Conservation (phyloP, 2,113 vertebrate genomes). For the Chaetodon trifascialis region DNA sequence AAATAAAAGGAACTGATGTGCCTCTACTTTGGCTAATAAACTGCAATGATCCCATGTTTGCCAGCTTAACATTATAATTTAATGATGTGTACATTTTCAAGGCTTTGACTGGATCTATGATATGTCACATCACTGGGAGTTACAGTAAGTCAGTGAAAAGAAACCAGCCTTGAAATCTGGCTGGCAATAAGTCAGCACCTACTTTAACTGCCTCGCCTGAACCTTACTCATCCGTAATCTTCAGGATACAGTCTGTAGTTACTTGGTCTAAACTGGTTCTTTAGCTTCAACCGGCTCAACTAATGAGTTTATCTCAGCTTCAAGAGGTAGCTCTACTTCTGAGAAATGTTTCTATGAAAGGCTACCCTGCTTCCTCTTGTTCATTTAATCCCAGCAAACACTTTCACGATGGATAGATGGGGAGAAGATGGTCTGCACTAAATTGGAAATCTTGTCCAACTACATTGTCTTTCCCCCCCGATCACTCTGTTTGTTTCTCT, state of each 20-base stretch:
- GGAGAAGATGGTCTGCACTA: conserved; percentile 19
- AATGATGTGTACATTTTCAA: background rate
- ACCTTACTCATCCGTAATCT: conserved; percentile 5
- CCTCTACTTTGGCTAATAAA: background rate
- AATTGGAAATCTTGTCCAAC: conserved; percentile 38
- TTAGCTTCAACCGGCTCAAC: background rate
- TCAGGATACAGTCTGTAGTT: background rate
- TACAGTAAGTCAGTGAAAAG: conserved; percentile 1
- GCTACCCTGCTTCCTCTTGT: background rate
- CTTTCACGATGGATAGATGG: conserved; percentile 6
- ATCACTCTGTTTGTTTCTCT: conserved; percentile 27
- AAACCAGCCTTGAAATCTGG: background rate
- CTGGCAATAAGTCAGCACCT: background rate
- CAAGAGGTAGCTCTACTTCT: conserved; percentile 5
- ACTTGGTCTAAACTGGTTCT: conserved; percentile 3
- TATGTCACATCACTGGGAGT: background rate
- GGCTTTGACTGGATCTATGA: background rate
- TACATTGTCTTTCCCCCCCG: background rate
- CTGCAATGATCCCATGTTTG: background rate
- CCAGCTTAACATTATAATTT: background rate
- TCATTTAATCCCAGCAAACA: conserved; percentile 37
- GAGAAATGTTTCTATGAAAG: conserved; percentile 1
- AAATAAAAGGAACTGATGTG: background rate
- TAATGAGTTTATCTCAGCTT: background rate
- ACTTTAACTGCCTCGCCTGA: background rate